Evolutionary conservation across 2,888 invertebrate species (phyloP), one percentile per base, ranked within the genome.

Genomic region (Salpingus planirostris): DNA sequence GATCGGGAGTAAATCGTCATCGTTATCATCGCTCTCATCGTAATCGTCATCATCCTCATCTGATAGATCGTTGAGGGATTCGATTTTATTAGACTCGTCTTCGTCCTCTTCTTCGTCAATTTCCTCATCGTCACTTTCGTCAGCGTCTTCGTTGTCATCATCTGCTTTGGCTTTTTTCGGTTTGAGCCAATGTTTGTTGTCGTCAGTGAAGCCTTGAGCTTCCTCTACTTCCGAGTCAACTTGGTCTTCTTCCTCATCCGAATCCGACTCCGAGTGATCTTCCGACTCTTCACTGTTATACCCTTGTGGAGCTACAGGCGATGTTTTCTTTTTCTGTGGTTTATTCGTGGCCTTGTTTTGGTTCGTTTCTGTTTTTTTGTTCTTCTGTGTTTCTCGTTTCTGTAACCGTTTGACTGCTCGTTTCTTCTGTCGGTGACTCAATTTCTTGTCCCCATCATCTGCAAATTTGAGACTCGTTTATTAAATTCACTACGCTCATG

Each of bases 1-100:
- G 57, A 93, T 85, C 0, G 92, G 91, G 29, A 92, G 61, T 62
- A 84, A 67, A 53, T 86, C 80, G 13, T 54, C 47, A 15, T 53
- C 48, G 12, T 53, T 59, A 23, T 50, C 49, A 28, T 61, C 62
- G 36, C 60, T 63, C 11, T 48, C 54, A 27, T 53, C 52, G 12
- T 53, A 49, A 25, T 32, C 52, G 11, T 53, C 49, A 21, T 57
- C 53, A 11, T 53, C 49, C 21, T 57, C 53, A 1, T 53, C 56
- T 6, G 60, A 57, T 25, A 65, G 52, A n/a, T 52, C 51, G 44
- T 61, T 47, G 13, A 49, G 44, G 5, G 50, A 35, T 14, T 51
- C 52, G 10, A 51, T 44, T 24, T 55, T 51, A 5, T 52, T 47
- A 18, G 54, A 51, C 6, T 42, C 39, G 27, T 45, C 41, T n/a